Conservation (phyloP, 2,888 invertebrate species). For the Pinctada fucata region DNA sequence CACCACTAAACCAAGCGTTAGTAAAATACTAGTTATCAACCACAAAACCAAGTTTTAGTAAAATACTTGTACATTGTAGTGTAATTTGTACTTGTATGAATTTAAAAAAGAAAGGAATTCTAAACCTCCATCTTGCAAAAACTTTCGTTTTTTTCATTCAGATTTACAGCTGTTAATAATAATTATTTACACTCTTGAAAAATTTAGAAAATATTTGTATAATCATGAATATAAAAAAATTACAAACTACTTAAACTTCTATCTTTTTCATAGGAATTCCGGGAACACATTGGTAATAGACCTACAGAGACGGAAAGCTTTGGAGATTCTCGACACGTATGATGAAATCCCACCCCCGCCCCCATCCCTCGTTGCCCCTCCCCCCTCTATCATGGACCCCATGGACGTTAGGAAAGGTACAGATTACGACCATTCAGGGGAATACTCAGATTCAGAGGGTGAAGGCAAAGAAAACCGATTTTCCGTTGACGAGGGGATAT, state of each 20-base stretch:
- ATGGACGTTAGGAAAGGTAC: conserved; percentile 19
- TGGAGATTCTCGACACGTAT: conserved; percentile 49
- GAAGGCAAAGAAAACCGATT: conserved; percentile 58
- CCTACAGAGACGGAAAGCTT: conserved; percentile 56
- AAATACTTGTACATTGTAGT: neutral
- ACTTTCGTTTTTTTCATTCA: too few species aligned
- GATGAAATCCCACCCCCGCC: conserved; percentile 37
- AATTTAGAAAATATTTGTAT: too few species aligned
- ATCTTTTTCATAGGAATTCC: conserved; percentile 50
- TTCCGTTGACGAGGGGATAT: conserved; percentile 56
- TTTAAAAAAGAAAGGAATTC: too few species aligned
- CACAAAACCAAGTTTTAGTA: neutral
- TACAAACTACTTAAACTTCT: neutral
- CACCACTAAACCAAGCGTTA: neutral
- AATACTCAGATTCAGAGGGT: conserved; percentile 44
- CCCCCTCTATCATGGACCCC: conserved; percentile 19
- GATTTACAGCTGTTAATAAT: too few species aligned
- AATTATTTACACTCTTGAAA: too few species aligned
- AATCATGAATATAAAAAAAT: too few species aligned
- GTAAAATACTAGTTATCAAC: neutral
- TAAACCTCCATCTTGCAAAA: too few species aligned
- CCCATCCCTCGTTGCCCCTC: conserved; percentile 33
- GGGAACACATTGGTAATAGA: conserved; percentile 54
- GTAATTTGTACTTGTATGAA: too few species aligned
- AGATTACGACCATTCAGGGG: conserved; percentile 33